phyloP scores from a whole-genome alignment of 1,140 invertebrate species.

The Hesperophylax magnus region DNA sequence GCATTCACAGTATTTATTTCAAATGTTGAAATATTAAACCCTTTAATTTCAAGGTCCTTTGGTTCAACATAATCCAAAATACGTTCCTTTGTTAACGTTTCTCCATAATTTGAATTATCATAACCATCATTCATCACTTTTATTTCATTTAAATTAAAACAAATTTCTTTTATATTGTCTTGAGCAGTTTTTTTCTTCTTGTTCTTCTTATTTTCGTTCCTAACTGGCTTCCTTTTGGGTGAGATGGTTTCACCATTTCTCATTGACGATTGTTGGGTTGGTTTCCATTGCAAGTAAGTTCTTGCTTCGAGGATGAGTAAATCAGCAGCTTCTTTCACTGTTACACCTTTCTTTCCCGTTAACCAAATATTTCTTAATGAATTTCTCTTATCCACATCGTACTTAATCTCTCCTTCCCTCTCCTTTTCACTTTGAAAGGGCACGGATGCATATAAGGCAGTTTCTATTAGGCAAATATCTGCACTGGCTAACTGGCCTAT shows the following conservation, averaged over 20 bases:
- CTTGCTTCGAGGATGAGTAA: conserved; percentile 87
- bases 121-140: neutral
- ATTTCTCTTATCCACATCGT: conserved; percentile 78
- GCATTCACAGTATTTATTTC: conserved; percentile 18
- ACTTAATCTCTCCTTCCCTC: conserved; percentile 78
- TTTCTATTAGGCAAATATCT: conserved; percentile 79
- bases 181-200: neutral
- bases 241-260: neutral
- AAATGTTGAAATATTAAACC: neutral
- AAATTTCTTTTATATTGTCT: neutral
- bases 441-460: conserved; percentile 81
- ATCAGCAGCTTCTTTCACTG: conserved; percentile 84
- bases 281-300: conserved; percentile 72
- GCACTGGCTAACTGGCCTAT: conserved; percentile 85
- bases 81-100: neutral
- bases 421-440: conserved; percentile 89
- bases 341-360: conserved; percentile 85
- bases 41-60: neutral
- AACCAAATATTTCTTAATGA: conserved; percentile 84
- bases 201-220: neutral
- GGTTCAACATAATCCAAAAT: neutral
- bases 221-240: conserved; percentile 23
- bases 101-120: neutral
- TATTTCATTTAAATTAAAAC: neutral
- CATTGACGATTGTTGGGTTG: neutral